A percentile compares a stretch with the other conserved stretches of the same genome.
Evolutionary conservation across 2,888 invertebrate genomes (phyloP).

Genomic region (Kryphioiulus occultus): DNA sequence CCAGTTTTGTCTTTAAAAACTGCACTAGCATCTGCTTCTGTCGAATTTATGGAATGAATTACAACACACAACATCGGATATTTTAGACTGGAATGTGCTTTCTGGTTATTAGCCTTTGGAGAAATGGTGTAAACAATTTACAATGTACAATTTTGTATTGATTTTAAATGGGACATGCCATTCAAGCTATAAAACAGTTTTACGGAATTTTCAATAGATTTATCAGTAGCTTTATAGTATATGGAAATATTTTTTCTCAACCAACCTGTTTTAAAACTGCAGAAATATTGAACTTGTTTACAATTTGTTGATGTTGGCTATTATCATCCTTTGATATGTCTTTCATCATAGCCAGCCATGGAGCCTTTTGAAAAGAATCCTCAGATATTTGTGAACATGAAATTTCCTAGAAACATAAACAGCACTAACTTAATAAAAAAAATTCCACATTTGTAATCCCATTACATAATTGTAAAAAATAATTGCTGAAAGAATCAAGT

Average conservation of each 20-base stretch:
- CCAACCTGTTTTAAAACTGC: constrained; percentile 8
- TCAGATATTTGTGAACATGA: background rate
- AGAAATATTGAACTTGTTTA: background rate
- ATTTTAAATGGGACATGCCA: background rate
- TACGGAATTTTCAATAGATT: background rate
- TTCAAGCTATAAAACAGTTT: background rate
- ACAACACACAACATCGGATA: background rate
- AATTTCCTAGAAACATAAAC: background rate
- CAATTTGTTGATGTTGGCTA: background rate
- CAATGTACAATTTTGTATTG: background rate
- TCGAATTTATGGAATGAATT: background rate
- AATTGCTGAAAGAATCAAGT: background rate
- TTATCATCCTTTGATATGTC: background rate
- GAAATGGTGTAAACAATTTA: no score
- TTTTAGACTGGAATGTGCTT: background rate
- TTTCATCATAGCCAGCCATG: background rate
- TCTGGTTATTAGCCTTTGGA: background rate
- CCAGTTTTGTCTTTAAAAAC: constrained; percentile 1
- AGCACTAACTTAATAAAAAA: background rate
- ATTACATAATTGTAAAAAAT: background rate
- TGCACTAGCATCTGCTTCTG: background rate
- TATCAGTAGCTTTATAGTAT: background rate
- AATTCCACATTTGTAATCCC: background rate
- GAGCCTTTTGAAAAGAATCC: background rate
- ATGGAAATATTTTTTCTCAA: background rate